Conservation (phyloP, 2,888 invertebrate genomes). For the Syritta pipiens region DNA sequence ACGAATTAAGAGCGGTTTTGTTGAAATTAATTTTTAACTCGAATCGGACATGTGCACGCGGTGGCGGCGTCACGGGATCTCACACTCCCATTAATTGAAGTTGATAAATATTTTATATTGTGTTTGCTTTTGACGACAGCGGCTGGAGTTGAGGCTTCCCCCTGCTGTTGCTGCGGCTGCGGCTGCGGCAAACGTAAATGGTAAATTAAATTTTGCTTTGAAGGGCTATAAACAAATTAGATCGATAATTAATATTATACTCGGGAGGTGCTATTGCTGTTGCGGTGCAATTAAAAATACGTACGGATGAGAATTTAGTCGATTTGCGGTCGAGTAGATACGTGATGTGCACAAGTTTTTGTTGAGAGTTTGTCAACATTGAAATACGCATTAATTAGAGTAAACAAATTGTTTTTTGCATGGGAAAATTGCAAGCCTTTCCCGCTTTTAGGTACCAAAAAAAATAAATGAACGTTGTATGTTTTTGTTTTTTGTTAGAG, state of each 20-base stretch:
- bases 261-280: not conserved
- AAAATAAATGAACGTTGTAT: no score
- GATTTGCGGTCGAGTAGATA: constrained; percentile 32
- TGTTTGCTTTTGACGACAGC: constrained; percentile 13
- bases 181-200: constrained; percentile 20
- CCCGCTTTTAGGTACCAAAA: no score
- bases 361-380: not conserved
- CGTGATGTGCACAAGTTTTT: constrained; percentile 7
- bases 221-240: constrained; percentile 58
- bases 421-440: no score
- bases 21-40: constrained; percentile 51
- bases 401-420: not conserved
- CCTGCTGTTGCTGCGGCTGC: not conserved
- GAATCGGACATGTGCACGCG: constrained; percentile 38
- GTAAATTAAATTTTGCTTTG: constrained; percentile 49
- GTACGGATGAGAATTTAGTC: constrained; percentile 13
- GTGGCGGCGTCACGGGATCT: constrained; percentile 14
- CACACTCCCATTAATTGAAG: constrained; percentile 57
- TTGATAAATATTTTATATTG: constrained; percentile 63
- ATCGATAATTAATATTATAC: constrained; percentile 53
- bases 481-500: no score
- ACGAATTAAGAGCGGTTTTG: no score
- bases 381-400: constrained; percentile 8
- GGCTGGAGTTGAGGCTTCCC: not conserved
- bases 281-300: constrained; percentile 32